Base-by-base conservation (phyloP, 2,113 vertebrate species). In the Phyllostomus discolor region DNA sequence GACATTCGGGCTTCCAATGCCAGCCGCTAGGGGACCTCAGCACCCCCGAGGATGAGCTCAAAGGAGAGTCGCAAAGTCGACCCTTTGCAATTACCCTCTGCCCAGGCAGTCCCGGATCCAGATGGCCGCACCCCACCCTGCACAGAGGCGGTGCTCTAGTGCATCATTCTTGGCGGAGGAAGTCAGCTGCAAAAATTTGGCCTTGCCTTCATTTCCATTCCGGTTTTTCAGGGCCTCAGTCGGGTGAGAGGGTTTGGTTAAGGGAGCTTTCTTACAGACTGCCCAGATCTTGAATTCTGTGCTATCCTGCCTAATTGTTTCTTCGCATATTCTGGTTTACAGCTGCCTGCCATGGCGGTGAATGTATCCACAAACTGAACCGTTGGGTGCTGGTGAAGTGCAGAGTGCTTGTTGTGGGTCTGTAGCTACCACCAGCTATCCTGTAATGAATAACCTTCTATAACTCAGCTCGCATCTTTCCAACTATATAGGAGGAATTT, bases 21-120 rank as follows among this genome's bases (percentile, higher is more conserved):
- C 84, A 54, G 81, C 91, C n/a, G 2, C 96, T 93, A 70, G 91
- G 82, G 93, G 86, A 82, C 93, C 87, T 94, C 91, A 92, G 93
- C 48, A 86, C 83, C 50, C 66, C 81, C 52, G 93, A 94, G 10
- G 76, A 69, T 66, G 72, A 67, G 66, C 46, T 72, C 54, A n/a
- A 31, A 72, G 69, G 33, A 78, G 69, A 48, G 73, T 46, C 8
- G 16, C 67, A 43, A 50, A 1, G 43, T 26, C 17, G n/a, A 82
- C 14, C 72, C 54, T 79, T 91, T 72, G 48, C 35, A 54, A 14
- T 80, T 43, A 28, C 20, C 5, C 15, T 79, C 20, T 26, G n/a
- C 70, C 20, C 24, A 59, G 62, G 70, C 41, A 41, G 48, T 31
- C 59, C 35, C 10, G 17, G 41, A 19, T 79, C 88, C 82, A 28